Evolutionary conservation across 2,888 invertebrate species (phyloP).

Genomic region (Apamea monoglypha): DNA sequence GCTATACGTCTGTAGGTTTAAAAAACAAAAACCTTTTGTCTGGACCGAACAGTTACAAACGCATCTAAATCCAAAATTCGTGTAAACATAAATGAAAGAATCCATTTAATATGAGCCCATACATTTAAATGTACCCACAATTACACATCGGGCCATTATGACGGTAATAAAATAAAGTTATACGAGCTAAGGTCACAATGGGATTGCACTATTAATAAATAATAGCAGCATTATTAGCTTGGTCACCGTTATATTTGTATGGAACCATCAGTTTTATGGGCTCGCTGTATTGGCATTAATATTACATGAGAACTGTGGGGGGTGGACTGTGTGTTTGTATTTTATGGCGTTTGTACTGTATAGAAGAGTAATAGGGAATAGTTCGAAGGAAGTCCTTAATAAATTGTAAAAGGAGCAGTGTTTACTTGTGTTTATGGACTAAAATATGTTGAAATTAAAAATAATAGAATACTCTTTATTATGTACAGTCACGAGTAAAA

Average conservation of each 20-base stretch:
- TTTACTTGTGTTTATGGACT: not conserved
- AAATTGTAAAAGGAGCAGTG: not conserved
- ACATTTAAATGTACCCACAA: constrained; percentile 58
- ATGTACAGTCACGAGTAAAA: too few relatives aligned
- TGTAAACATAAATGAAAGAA: constrained; percentile 22
- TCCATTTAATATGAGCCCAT: constrained; percentile 50
- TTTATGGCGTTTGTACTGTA: constrained; percentile 31
- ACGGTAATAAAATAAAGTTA: constrained; percentile 69
- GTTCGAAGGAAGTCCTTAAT: not conserved
- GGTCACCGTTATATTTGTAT: constrained; percentile 57
- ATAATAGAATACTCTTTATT: too few relatives aligned
- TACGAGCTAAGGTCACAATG: constrained; percentile 69
- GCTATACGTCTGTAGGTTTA: not conserved
- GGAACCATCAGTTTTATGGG: constrained; percentile 64
- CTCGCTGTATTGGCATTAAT: constrained; percentile 60
- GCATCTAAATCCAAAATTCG: constrained; percentile 28
- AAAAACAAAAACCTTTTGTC: not conserved
- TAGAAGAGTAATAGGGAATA: not conserved
- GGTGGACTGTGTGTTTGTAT: constrained; percentile 35
- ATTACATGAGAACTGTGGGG: constrained; percentile 56
- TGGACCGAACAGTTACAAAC: not conserved
- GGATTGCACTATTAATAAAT: constrained; percentile 67
- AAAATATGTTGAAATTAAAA: not conserved
- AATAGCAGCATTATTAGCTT: constrained; percentile 61
- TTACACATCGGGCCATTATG: constrained; percentile 56